Evolutionary conservation across 1,140 invertebrate genomes (phyloP), one percentile per base, ranked within the genome.

Genomic region (Papilio glaucus): DNA sequence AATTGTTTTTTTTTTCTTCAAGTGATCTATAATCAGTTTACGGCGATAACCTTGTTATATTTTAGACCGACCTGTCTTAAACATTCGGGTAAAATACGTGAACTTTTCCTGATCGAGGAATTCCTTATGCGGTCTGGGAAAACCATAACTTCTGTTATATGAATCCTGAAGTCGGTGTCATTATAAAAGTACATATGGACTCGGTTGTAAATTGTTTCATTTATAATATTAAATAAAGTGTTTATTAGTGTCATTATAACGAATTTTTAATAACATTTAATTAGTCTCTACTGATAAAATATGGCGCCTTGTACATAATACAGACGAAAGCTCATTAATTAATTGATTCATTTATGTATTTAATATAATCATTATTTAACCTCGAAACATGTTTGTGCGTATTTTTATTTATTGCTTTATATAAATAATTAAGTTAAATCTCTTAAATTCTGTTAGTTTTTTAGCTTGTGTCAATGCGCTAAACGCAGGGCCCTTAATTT

Each of bases 401-500:
- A 26, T 57, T 57, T 21, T 26, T 24, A 21, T 10, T 24, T 24
- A 21, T n/a, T n/a, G n/a, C n/a, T 15, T 45, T 45, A 7, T 45
- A 9, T 18, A 49, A 8, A 49, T 49, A 15, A 21, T 49, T 12
- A 4, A 13, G 15, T 49, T 45, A 42, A n/a, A 6, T 45, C 42
- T 49, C 18, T 18, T 9, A 49, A 33, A 33, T 33, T 33, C 29
- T 3, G 2, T 33, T 33, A 10, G 45, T 49, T 9, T 21, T 45
- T 9, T 38, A 15, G 5, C 2, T 13, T 18, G 29, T 63, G 33
- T 63, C 33, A 63, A 65, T 65, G 9, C 38, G 1, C 33, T 33
- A 39, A 37, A 38, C n/a, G 9, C 15, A 41, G 12, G 62, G 60
- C 72, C 38, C 67, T 77, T 80, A 80, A 78, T 83, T 76, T 79